phyloP scores from a whole-genome alignment of 2,113 vertebrate genomes.

The Irena cyanogastra region DNA sequence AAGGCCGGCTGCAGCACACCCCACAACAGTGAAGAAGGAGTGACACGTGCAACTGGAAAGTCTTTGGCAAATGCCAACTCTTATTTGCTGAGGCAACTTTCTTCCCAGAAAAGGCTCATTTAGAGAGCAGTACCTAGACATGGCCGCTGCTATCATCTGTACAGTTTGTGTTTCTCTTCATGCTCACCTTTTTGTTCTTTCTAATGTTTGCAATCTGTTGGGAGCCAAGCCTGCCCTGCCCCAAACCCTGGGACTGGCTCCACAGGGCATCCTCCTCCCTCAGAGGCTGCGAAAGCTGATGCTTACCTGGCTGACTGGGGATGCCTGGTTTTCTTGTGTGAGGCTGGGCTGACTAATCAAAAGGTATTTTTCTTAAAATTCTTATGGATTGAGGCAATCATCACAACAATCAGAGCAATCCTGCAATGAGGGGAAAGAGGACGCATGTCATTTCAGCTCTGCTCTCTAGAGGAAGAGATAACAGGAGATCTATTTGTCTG shows the following conservation, averaged over 20 bases:
- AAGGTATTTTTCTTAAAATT: slow-evolving; percentile 28
- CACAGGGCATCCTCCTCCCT: background rate
- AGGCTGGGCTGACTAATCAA: background rate
- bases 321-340: background rate
- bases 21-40: background rate
- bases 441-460: background rate
- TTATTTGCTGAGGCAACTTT: background rate
- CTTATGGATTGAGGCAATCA: background rate
- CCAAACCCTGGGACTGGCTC: background rate
- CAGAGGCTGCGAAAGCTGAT: background rate
- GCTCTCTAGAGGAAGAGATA: slow-evolving; percentile 14
- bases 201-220: background rate
- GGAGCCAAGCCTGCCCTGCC: background rate
- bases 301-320: background rate
- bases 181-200: background rate
- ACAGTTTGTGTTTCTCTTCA: background rate
- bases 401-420: slow-evolving; percentile 14
- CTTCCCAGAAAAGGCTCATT: background rate
- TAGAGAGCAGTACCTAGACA: background rate
- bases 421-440: background rate
- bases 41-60: background rate
- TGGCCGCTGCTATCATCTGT: background rate
- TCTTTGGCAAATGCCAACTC: background rate
- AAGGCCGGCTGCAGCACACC: background rate
- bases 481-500: background rate